These are phyloP conservation scores for Neosilurus mollespiculum DNA, from an alignment of 2,797 vertebrate species.

Conservation along the genomic window DNA sequence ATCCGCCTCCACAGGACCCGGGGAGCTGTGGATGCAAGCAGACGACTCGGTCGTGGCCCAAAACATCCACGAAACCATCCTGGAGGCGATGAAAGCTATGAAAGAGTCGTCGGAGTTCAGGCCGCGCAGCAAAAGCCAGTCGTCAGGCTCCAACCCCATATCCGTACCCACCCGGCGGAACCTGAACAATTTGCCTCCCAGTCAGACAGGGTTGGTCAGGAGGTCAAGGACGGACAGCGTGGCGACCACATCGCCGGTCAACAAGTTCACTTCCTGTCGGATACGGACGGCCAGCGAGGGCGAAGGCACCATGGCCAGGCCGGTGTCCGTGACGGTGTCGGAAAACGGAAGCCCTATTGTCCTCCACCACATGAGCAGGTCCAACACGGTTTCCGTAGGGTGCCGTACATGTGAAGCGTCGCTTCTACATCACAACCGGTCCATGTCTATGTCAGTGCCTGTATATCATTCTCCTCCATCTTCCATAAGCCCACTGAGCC, in stretches of 20 bases:
- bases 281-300: slow-evolving; percentile 93
- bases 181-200: slow-evolving; percentile 85
- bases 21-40: slow-evolving; percentile 98
- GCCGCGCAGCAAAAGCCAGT: slow-evolving; percentile 97
- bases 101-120: slow-evolving; percentile 95
- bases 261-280: slow-evolving; percentile 81
- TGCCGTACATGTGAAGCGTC: slow-evolving; percentile 65
- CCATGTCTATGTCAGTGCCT: slow-evolving; percentile 78
- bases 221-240: slow-evolving; percentile 90
- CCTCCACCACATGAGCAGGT: slow-evolving; percentile 82
- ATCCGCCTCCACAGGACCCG: slow-evolving; percentile 91
- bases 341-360: slow-evolving; percentile 81
- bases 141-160: slow-evolving; percentile 86
- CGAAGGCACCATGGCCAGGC: slow-evolving; percentile 82
- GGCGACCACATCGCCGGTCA: slow-evolving; percentile 75
- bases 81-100: slow-evolving; percentile 97
- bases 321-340: slow-evolving; percentile 76
- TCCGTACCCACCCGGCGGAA: slow-evolving; percentile 88
- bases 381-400: slow-evolving; percentile 78
- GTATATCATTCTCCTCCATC: slow-evolving; percentile 77
- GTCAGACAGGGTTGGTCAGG: slow-evolving; percentile 87
- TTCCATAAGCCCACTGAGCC: slow-evolving; percentile 76
- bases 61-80: slow-evolving; percentile 96
- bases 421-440: slow-evolving; percentile 73
- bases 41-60: slow-evolving; percentile 96